Percentiles rank a stretch among this genome's conserved stretches.
phyloP scores from a whole-genome alignment of 2,797 vertebrate genomes.

The Microctenopoma lineatum region DNA sequence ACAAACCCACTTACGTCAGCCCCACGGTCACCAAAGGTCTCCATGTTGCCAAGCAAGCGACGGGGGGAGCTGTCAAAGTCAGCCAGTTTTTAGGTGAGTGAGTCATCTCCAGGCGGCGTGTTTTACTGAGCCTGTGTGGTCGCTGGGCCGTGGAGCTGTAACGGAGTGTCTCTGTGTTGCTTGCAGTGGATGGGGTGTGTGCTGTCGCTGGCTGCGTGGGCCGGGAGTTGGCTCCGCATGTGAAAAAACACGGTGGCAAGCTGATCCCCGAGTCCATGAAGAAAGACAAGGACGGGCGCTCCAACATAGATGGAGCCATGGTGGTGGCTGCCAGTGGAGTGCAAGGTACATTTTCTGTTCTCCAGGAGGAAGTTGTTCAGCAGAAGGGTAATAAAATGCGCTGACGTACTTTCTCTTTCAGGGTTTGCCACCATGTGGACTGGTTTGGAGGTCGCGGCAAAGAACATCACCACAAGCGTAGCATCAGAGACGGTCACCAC shows the following conservation, averaged over 20 bases:
- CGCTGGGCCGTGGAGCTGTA: constrained; percentile 32
- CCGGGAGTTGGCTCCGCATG: constrained; percentile 92
- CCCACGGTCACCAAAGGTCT: constrained; percentile 92
- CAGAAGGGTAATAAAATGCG: neutral
- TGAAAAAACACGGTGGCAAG: constrained; percentile 96
- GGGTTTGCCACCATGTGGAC: constrained; percentile 98
- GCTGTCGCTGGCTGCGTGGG: constrained; percentile 90
- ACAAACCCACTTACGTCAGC: constrained; percentile 92
- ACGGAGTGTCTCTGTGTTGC: constrained; percentile 39
- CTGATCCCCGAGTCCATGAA: constrained; percentile 96
- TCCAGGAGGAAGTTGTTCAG: neutral
- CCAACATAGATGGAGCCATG: constrained; percentile 93
- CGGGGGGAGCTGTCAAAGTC: constrained; percentile 96
- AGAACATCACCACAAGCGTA: constrained; percentile 92
- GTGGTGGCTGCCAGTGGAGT: constrained; percentile 97
- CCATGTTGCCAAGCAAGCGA: constrained; percentile 95
- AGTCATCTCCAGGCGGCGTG: constrained; percentile 13
- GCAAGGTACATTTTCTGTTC: constrained; percentile 84
- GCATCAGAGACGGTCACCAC: constrained; percentile 95
- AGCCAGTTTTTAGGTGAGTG: constrained; percentile 94
- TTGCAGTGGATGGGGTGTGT: constrained; percentile 94
- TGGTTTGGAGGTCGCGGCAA: constrained; percentile 93
- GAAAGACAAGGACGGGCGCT: constrained; percentile 94
- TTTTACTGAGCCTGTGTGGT: constrained; percentile 20
- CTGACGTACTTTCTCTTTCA: constrained; percentile 52